Evolutionary conservation across 2,797 vertebrate genomes (phyloP), one percentile per base, ranked within the genome.

Genomic region (Mionectes olivaceus): DNA sequence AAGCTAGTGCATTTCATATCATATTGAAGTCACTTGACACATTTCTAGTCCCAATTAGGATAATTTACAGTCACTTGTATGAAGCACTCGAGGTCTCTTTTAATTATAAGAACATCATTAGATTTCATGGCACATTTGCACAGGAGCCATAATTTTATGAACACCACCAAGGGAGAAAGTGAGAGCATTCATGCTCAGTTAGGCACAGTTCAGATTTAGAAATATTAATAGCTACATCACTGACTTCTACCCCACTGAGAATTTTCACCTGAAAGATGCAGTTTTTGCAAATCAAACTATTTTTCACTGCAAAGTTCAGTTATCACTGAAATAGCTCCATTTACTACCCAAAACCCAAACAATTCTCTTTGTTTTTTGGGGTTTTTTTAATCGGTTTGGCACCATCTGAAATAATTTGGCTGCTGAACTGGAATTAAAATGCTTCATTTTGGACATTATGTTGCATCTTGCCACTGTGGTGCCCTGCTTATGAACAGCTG

Each of bases 101-200:
- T 96, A 95, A 96, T 96, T 96, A 90, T 79, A 89, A 95, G 91
- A 79, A 91, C 95, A 96, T 94, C 89, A 93, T 97, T 94, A 92
- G 77, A 94, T 94, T 96, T 96, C 93, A 93, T 80, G 94, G 91
- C 88, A 93, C 91, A 96, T 94, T 96, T 94, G 41, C 91, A 79
- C 74, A 93, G 83, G 83, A 95, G 84, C n/a, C 56, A 69, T 91
- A 70, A 93, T 94, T 93, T 94, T 89, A 57, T 83, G 93, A 88
- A 41, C 49, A 71, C 32, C 63, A 87, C 47, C 0, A 0, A 90
- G 90, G 91, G 95, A 95, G 80, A 96, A 90, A 80, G 85, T 44
- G 76, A 83, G 55, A 94, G 56, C 5, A 3, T 88, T 94, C 83
- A 94, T 87, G 95, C 90, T 92, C 83, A 89, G 91, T 96, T 93